Percentiles rank a stretch among this genome's conserved stretches.
These are phyloP conservation scores for Vulpes ferrilata DNA, from an alignment of 2,113 vertebrate species.

Conservation along the genomic window DNA sequence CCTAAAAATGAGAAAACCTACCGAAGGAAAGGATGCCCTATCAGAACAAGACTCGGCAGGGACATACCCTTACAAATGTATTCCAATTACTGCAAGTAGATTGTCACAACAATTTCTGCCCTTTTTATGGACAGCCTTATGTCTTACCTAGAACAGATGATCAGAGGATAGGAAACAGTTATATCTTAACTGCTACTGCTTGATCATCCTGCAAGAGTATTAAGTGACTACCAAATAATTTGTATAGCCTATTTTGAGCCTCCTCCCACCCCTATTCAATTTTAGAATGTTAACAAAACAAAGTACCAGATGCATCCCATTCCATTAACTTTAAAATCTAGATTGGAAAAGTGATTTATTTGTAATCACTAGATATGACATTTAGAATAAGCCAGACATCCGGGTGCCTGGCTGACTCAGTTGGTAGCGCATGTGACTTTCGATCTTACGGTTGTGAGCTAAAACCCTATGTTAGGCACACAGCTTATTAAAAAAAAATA, in stretches of 20 bases:
- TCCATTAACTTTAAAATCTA: conserved; percentile 7
- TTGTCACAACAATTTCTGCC: neutral
- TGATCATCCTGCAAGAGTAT: neutral
- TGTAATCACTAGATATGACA: neutral
- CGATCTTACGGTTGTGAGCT: neutral
- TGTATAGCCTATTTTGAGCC: neutral
- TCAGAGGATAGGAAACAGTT: neutral
- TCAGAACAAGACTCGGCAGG: neutral
- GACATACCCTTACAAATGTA: accelerated
- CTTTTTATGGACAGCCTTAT: neutral
- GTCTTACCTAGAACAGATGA: neutral
- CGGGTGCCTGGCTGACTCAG: neutral
- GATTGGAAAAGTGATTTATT: conserved; percentile 19
- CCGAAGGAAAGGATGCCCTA: neutral
- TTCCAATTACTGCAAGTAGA: neutral
- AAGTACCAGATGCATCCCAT: neutral
- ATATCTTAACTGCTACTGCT: neutral
- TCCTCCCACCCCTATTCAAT: neutral
- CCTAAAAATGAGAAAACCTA: neutral
- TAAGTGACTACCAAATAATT: neutral
- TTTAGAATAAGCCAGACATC: neutral
- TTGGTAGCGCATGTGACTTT: neutral
- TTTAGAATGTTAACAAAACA: conserved; percentile 34
- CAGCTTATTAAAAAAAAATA: neutral
- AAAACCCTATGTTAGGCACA: neutral